Base-by-base conservation (phyloP, 2,797 vertebrate genomes). In the Pygocentrus nattereri region DNA sequence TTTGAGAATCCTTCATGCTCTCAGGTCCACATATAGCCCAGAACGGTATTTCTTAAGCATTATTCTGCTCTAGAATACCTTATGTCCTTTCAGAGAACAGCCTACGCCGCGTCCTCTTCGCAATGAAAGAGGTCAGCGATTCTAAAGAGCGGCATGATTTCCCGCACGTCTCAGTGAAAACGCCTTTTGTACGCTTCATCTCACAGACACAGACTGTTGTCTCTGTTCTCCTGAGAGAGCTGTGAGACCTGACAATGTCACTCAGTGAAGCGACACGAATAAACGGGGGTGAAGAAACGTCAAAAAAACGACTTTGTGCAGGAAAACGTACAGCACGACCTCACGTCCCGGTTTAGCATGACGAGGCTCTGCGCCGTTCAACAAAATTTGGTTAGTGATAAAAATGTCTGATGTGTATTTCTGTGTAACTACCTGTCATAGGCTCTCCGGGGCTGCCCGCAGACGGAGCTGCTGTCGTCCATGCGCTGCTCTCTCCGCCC, bases 391-490 rank as follows among this genome's bases (percentile, higher is more conserved):
- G 18, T 56, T n/a, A 54, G 74, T 59, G 50, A 5, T 2, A n/a
- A 76, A 62, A 67, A 56, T 13, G 50, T 50, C 21, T 76, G n/a
- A 71, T 64, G 84, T 85, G 84, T 78, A 31, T 75, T 44, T 77
- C 50, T 79, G 61, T 67, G 67, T 84, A n/a, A n/a, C n/a, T n/a
- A 83, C 80, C 82, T 80, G 56, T 84, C 49, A 85, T 65, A 52
- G 38, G 68, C 76, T 74, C 54, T 59, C 11, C 18, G 3, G 0
- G 19, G 31, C 7, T 67, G 31, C 25, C 30, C 64, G 18, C 31
- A 65, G 62, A 64, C 4, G 79, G 62, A 49, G 38, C 78, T 44
- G 38, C 78, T 31, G 52, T 85, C 62, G 5, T 47, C 81, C 52
- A 38, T 49, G 27, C 25, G 54, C 41, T 31, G 21, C 52, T 74